Evolutionary conservation across 1,140 invertebrate genomes (phyloP).

Genomic region (Helicoverpa zea): DNA sequence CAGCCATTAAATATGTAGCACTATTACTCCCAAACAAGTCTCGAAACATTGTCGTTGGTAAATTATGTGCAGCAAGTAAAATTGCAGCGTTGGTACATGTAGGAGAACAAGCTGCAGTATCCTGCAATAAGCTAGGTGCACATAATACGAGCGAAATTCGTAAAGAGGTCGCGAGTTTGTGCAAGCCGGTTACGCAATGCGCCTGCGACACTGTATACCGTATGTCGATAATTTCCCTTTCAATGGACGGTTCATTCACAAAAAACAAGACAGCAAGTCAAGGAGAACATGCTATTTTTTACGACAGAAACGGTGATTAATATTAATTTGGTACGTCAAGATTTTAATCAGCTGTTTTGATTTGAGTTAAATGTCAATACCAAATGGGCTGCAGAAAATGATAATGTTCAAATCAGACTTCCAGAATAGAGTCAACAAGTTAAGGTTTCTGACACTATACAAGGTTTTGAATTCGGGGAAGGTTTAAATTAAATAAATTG

Average conservation of each 20-base stretch:
- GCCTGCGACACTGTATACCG: slow-evolving; percentile 47
- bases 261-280: slow-evolving; percentile 25
- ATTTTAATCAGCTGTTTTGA: not conserved
- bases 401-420: not conserved
- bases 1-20: too few species aligned
- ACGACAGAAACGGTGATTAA: slow-evolving; percentile 9
- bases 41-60: not conserved
- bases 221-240: slow-evolving; percentile 48
- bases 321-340: slow-evolving; percentile 7
- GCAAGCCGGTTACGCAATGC: slow-evolving; percentile 45
- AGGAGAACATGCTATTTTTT: slow-evolving; percentile 32
- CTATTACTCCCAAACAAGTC: not conserved
- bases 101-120: not conserved
- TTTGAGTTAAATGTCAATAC: not conserved
- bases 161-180: slow-evolving; percentile 44
- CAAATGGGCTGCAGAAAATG: not conserved
- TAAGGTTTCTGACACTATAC: not conserved
- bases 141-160: slow-evolving; percentile 44
- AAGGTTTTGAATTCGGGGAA: not conserved
- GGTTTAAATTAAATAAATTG: not conserved
- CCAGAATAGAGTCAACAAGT: not conserved
- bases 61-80: slow-evolving; percentile 11
- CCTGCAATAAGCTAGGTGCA: not conserved
- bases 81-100: not conserved
- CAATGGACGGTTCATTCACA: slow-evolving; percentile 51